Conservation (phyloP, 2,113 vertebrate genomes). For the Beaufortia kweichowensis region DNA sequence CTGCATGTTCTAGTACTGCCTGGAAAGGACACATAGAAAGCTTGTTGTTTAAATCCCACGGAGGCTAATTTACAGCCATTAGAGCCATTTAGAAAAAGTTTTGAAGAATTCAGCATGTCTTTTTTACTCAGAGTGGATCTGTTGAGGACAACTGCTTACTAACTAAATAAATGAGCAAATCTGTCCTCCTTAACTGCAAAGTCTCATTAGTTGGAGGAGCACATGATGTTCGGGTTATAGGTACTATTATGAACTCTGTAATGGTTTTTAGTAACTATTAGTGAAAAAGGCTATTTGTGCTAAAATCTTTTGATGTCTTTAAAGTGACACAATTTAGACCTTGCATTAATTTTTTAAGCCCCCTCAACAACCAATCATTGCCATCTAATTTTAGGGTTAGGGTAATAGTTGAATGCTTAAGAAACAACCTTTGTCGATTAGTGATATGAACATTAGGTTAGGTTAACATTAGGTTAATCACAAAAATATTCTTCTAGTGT, state of each 20-base stretch:
- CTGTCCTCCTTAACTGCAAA: not conserved
- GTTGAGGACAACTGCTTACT: not conserved
- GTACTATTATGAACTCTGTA: not conserved
- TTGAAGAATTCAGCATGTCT: not conserved
- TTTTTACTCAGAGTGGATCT: not conserved
- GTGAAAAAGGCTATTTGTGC: not conserved
- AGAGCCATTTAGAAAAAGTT: not conserved
- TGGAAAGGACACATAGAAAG: slow-evolving; percentile 13
- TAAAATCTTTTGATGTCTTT: not conserved
- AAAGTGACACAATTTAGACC: not conserved
- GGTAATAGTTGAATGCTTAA: too few species aligned
- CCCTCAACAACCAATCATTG: too few species aligned
- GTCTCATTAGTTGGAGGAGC: not conserved
- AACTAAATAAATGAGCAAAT: slow-evolving; percentile 1
- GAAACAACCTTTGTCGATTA: too few species aligned
- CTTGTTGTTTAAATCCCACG: slow-evolving; percentile 34
- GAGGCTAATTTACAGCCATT: not conserved
- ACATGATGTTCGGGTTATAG: not conserved
- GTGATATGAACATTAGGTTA: too few species aligned
- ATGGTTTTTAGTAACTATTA: not conserved
- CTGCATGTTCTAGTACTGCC: not conserved
- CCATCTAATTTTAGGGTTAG: not conserved
- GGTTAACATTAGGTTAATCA: not conserved
- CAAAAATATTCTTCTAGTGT: not conserved
- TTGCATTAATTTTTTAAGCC: too few species aligned